Evolutionary conservation across 2,113 vertebrate species (phyloP), one percentile per base, ranked within the genome.

Genomic region (Centropus bengalensis): DNA sequence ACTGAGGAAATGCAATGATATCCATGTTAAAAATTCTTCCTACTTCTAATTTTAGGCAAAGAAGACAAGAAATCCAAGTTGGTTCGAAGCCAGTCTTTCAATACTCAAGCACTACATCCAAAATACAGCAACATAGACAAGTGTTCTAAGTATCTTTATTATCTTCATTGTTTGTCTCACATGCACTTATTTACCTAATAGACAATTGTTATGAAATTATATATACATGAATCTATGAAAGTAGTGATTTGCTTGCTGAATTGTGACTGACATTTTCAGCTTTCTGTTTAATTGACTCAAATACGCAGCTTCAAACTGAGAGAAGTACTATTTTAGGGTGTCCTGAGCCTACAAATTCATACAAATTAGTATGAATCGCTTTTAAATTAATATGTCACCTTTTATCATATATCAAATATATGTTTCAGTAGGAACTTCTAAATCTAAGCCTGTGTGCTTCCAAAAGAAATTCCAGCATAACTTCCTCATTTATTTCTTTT

Each of bases 61-160:
- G 99, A 99, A 97, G 98, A 98, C 93, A 99, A 98, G 97, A 99
- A 98, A 96, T 98, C 98, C 82, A 99, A 99, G 97, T 94, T 99
- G 95, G 98, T 98, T 69, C 98, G 99, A 95, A 99, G 99, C 95
- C 98, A 99, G 30, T 99, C 99, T 58, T 99, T 99, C 95, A 99
- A 98, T 97, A 99, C 98, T 97, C 99, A 99, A 97, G 98, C 98
- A 27, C 97, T 98, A 14, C 98, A 98, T 20, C 97, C 98, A 81
- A 99, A 99, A 98, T 98, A 99, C 70, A 91, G 96, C 96, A 98
- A 96, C 96, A 95, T 98, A 83, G 99, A 99, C 79, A 98, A 99
- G 88, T 98, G 97, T 97, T 67, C 97, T 92, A 97, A 98, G 99
- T 99, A 98, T 96, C 36, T 89, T 73, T 92, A 60, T 89, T 56